Percentiles rank a stretch among this genome's conserved stretches.
phyloP scores from a whole-genome alignment of 2,797 vertebrate species.

The Catharus ustulatus region DNA sequence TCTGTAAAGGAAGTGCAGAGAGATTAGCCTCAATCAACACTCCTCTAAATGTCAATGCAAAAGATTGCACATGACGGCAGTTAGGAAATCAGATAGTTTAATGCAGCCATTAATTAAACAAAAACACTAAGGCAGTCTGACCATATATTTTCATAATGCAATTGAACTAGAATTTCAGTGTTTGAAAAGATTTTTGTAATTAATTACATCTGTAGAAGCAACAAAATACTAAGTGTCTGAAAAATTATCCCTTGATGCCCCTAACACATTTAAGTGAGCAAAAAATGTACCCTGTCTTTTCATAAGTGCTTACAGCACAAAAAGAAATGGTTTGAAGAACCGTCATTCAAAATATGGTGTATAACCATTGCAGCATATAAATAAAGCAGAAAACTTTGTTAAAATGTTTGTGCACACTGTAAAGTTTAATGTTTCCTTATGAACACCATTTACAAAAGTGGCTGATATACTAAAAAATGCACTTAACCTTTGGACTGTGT shows the following conservation, averaged over 20 bases:
- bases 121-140: not conserved
- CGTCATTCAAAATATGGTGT: not conserved
- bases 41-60: not conserved
- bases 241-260: not conserved
- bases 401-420: not conserved
- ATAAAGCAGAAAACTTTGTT: slow-evolving; percentile 30
- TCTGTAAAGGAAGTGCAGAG: slow-evolving; percentile 31
- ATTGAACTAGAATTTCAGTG: not conserved
- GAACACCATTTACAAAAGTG: not conserved
- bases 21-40: slow-evolving; percentile 49
- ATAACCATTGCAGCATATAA: slow-evolving; percentile 16
- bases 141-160: slow-evolving; percentile 1
- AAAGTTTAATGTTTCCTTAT: slow-evolving; percentile 48
- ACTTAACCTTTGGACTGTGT: slow-evolving; percentile 38
- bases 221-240: not conserved
- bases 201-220: not conserved
- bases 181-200: slow-evolving; percentile 28
- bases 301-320: not conserved
- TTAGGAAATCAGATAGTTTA: slow-evolving; percentile 44
- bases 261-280: not conserved
- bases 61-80: not conserved
- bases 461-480: slow-evolving; percentile 36
- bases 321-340: not conserved
- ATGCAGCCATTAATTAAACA: slow-evolving; percentile 44
- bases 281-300: not conserved